phyloP scores from a whole-genome alignment of 2,797 vertebrate genomes.

The Loriculus beryllinus region DNA sequence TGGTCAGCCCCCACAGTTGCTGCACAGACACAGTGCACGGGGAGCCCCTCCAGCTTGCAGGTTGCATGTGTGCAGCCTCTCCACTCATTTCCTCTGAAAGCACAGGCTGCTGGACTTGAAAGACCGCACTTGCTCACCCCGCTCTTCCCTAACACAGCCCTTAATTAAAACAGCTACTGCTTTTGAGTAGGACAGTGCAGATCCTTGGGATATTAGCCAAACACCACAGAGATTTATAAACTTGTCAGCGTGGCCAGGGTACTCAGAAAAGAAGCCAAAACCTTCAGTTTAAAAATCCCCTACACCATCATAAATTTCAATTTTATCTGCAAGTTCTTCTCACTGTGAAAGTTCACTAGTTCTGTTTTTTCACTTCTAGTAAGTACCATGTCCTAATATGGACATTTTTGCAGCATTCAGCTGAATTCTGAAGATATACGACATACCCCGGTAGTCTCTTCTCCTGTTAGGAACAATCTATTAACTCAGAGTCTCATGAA shows the following conservation, averaged over 20 bases:
- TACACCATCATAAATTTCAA: not conserved
- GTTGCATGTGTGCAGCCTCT: accelerated
- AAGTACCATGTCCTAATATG: conserved; percentile 56
- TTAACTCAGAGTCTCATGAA: not conserved
- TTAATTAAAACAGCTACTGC: conserved; percentile 35
- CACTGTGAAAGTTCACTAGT: not conserved
- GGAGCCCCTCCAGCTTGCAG: not conserved
- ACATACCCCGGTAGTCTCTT: not conserved
- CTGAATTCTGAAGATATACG: conserved; percentile 36
- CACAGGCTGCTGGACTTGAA: not conserved
- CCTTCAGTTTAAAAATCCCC: not conserved
- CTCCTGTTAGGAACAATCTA: not conserved
- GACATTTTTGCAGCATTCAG: conserved; percentile 54
- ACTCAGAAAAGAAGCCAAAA: not conserved
- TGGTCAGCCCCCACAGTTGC: not conserved
- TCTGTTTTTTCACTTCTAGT: not conserved
- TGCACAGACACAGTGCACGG: accelerated
- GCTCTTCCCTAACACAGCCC: not conserved
- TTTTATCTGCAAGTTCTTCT: conserved; percentile 12
- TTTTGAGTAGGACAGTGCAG: not conserved
- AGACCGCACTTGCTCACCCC: not conserved
- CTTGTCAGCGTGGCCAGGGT: not conserved
- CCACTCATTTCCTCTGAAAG: not conserved
- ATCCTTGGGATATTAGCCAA: not conserved
- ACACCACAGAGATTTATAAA: not conserved